Evolutionary conservation across 2,113 vertebrate species (phyloP).

Genomic region (Baryphthengus martii): DNA sequence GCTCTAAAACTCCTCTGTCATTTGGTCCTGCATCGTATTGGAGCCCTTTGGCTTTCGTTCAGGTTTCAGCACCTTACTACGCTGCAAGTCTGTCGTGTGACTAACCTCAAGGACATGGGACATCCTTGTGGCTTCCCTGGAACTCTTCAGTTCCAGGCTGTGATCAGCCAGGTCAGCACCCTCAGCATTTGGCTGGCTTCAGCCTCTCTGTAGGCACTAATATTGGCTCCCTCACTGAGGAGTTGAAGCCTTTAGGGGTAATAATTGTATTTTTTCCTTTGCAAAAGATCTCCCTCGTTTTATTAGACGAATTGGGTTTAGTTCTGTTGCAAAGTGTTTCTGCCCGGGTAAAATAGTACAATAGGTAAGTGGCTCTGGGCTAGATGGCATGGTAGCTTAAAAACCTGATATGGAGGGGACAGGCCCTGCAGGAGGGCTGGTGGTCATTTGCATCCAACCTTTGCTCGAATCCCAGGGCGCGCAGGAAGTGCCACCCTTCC

Average conservation of each 20-base stretch:
- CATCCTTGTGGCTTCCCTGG: not conserved
- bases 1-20: not conserved
- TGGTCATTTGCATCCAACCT: not conserved
- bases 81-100: not conserved
- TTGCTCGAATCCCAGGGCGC: not conserved
- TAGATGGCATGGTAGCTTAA: not conserved
- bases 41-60: not conserved
- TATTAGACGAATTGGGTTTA: not conserved
- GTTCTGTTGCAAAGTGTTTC: not conserved
- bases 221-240: not conserved
- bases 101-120: not conserved
- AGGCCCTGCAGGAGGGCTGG: not conserved
- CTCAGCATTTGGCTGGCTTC: not conserved
- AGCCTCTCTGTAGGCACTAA: not conserved
- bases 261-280: not conserved
- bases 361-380: not conserved
- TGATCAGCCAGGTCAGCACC: not conserved
- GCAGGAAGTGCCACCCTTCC: conserved; percentile 63
- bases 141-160: not conserved
- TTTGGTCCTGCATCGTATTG: not conserved
- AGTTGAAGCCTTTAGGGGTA: not conserved
- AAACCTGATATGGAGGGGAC: not conserved
- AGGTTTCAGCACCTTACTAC: not conserved
- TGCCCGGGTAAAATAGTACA: not conserved
- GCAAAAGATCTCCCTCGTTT: not conserved